Percentiles rank a stretch among this genome's conserved stretches.
These are phyloP conservation scores for Bombus confusus DNA, from an alignment of 1,140 invertebrate species.

Conservation along the genomic window DNA sequence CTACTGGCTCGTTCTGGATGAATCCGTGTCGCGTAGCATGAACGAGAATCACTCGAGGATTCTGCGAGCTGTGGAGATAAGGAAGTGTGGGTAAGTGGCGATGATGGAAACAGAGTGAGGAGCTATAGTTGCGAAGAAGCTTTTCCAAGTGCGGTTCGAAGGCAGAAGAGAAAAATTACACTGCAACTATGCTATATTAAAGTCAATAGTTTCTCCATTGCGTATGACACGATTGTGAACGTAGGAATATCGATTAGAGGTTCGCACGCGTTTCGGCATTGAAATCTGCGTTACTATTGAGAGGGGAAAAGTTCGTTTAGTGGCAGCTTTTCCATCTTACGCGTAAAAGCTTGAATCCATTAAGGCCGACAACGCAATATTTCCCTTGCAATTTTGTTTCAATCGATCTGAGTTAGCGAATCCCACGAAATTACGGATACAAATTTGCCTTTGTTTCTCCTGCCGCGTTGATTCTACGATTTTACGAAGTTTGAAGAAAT, in stretches of 20 bases:
- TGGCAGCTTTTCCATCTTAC: background rate
- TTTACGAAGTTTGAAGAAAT: background rate
- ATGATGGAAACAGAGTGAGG: background rate
- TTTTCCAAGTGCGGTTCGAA: background rate
- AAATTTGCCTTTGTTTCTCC: background rate
- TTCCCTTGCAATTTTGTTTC: background rate
- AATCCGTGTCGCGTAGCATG: conserved; percentile 12
- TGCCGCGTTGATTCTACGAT: background rate
- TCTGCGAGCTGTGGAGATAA: too few relatives aligned
- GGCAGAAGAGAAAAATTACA: background rate
- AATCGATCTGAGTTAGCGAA: too few relatives aligned
- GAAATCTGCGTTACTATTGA: background rate
- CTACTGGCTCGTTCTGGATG: background rate
- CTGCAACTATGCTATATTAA: background rate
- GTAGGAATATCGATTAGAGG: background rate
- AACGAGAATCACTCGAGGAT: conserved; percentile 26
- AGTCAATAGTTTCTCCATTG: background rate
- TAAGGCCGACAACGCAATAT: background rate
- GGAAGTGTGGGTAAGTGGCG: background rate
- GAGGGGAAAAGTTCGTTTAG: background rate
- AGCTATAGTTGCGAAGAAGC: background rate
- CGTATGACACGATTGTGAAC: too few relatives aligned
- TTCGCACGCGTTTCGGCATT: background rate
- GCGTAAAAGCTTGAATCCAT: background rate
- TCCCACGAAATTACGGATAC: background rate